Percentiles rank a stretch among this genome's conserved stretches.
Conservation (phyloP, 2,888 invertebrate species). For the Drosophila leonis region DNA sequence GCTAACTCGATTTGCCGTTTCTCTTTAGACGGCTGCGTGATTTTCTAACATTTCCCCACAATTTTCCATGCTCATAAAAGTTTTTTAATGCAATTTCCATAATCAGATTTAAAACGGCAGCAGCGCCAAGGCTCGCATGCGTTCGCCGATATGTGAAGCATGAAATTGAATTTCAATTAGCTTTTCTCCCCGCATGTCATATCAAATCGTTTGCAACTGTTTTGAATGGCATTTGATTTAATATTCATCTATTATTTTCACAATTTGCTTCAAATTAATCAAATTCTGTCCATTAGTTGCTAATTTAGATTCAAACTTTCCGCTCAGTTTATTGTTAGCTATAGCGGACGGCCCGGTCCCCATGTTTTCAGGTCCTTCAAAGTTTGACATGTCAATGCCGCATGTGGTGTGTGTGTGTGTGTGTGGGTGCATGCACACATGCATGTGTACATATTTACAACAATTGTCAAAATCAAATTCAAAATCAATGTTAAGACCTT, state of each 20-base stretch:
- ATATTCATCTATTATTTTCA: not conserved
- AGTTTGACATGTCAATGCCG: slow-evolving; percentile 53
- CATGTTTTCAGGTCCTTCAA: slow-evolving; percentile 55
- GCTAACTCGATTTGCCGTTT: slow-evolving; percentile 60
- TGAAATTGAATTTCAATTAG: slow-evolving; percentile 20
- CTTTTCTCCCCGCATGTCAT: not conserved
- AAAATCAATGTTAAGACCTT: slow-evolving; percentile 71
- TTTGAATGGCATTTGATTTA: not conserved
- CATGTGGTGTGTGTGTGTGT: slow-evolving; percentile 8
- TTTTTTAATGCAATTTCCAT: slow-evolving; percentile 79
- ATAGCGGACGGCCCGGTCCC: not conserved
- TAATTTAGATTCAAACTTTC: not conserved
- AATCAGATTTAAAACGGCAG: slow-evolving; percentile 65
- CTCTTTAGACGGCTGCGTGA: slow-evolving; percentile 64
- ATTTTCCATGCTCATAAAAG: slow-evolving; percentile 62
- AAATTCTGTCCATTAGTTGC: not conserved
- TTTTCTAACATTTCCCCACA: slow-evolving; percentile 68
- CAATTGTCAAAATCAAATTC: slow-evolving; percentile 53
- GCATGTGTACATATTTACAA: slow-evolving; percentile 15
- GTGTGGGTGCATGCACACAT: not conserved
- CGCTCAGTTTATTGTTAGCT: not conserved
- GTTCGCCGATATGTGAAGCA: slow-evolving; percentile 10
- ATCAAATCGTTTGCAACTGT: not conserved
- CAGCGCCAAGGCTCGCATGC: slow-evolving; percentile 3
- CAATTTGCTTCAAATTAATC: not conserved